Percentiles rank a stretch among this genome's conserved stretches.
phyloP scores from a whole-genome alignment of 2,113 vertebrate genomes.

The Gulo gulo region DNA sequence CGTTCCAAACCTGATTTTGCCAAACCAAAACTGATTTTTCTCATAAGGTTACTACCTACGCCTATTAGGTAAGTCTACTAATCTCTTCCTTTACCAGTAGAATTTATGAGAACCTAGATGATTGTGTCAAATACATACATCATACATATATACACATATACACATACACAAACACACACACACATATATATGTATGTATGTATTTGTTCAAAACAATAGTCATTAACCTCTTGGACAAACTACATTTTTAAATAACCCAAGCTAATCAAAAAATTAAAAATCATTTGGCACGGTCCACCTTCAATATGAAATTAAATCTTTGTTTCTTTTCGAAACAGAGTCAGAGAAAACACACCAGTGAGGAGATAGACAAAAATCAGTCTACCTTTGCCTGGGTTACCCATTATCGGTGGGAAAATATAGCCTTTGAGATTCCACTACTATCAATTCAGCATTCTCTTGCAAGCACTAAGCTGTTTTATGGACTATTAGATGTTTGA shows the following conservation, averaged over 20 bases:
- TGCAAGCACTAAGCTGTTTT: conserved; percentile 34
- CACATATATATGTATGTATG: no score
- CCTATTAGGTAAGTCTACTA: conserved; percentile 42
- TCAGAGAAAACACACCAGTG: not conserved
- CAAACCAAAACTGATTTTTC: conserved; percentile 36
- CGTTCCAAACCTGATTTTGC: conserved; percentile 27
- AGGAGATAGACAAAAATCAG: conserved; percentile 6
- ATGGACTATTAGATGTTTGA: not conserved
- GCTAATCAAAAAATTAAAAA: conserved; percentile 26
- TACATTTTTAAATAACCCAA: conserved; percentile 4
- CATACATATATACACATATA: not conserved
- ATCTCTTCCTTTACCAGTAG: not conserved
- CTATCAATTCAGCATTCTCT: conserved; percentile 22
- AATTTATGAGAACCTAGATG: not conserved
- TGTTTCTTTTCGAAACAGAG: not conserved
- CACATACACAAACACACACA: not conserved
- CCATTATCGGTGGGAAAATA: conserved; percentile 25
- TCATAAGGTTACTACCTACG: conserved; percentile 31
- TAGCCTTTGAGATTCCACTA: not conserved
- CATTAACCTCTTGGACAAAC: not conserved
- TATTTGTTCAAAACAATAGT: not conserved
- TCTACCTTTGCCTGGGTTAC: not conserved
- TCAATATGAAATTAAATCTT: not conserved
- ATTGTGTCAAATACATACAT: not conserved
- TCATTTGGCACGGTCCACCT: not conserved